These are phyloP conservation scores for Astyanax mexicanus DNA, from an alignment of 2,797 vertebrate species.

Conservation along the genomic window DNA sequence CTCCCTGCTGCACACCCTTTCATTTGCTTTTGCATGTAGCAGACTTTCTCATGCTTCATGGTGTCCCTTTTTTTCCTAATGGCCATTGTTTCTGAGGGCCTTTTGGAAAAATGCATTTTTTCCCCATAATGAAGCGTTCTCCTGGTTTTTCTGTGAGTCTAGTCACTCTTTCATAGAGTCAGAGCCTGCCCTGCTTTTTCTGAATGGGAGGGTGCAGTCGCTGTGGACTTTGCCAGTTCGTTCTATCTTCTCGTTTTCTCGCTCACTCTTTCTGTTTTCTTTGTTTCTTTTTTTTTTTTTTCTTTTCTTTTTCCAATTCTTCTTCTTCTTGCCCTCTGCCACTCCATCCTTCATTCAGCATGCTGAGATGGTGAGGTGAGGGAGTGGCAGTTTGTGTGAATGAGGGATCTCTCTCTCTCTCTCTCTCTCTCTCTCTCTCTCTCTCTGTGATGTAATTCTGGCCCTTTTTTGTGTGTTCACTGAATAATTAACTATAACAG, in stretches of 20 bases:
- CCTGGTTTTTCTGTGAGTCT: background rate
- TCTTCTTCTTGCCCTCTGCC: no score
- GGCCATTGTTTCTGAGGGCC: background rate
- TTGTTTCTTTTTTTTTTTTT: no score
- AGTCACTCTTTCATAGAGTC: background rate
- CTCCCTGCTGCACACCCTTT: background rate
- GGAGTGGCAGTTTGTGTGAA: conserved; percentile 1
- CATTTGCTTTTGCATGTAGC: conserved; percentile 28
- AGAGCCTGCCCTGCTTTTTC: background rate
- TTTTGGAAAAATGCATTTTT: background rate
- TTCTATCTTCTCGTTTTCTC: background rate
- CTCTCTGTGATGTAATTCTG: background rate
- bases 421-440: background rate
- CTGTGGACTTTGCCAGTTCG: conserved; percentile 15
- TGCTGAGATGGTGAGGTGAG: background rate
- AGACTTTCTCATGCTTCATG: conserved; percentile 45
- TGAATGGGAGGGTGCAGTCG: conserved; percentile 4
- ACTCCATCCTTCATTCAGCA: no score
- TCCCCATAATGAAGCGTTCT: background rate
- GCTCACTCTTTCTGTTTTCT: background rate
- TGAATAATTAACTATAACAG: background rate
- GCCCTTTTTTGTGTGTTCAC: background rate
- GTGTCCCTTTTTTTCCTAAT: background rate
- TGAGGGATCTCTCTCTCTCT: background rate
- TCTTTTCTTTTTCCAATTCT: no score